Evolutionary conservation across 2,797 vertebrate species (phyloP), one percentile per base, ranked within the genome.

Genomic region (Parauchenoglanis ngamensis): DNA sequence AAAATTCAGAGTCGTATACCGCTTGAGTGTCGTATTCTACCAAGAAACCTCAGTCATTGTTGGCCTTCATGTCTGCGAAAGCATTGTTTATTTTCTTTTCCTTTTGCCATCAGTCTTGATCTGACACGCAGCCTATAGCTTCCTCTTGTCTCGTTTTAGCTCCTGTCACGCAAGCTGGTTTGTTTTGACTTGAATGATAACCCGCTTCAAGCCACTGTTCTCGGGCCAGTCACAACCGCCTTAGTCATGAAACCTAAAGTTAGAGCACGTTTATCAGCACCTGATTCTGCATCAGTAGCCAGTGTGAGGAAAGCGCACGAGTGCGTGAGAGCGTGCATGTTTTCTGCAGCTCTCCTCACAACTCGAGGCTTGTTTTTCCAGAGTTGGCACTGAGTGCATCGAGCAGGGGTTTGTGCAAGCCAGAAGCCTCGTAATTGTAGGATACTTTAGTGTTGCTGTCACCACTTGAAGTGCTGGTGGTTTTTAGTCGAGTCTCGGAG

Each of bases 131-230:
- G 88, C 65, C 65, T 86, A 87, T 49, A 86, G 87, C 83, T 85
- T 87, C 82, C 56, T 72, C 25, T 57, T 52, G 87, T 88, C 85
- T 84, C 56, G 57, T 28, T 81, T 86, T 91, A 44, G 88, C 54
- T 72, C 56, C 85, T 89, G 89, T 85, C 90, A 91, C 89, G 90
- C 90, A 86, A 90, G 49, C 80, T 15, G 65, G n/a, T 85, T 87
- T 89, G 89, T 89, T 90, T 88, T 90, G 89, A 85, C 86, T 88
- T n/a, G 82, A 85, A 84, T 19, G 57, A 87, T 49, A 65, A 65
- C 44, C 12, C n/a, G 63, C 79, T 31, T 77, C 35, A 6, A 84
- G 35, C 31, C 46, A 7, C 83, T 72, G 85, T 7, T 81, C 85
- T 68, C 25, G n/a, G 78, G 49, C 57, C 83, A 84, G 90, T 54